A percentile compares a stretch with the other conserved stretches of the same genome.
Evolutionary conservation across 2,888 invertebrate species (phyloP).

Genomic region (Watsonalla binaria): DNA sequence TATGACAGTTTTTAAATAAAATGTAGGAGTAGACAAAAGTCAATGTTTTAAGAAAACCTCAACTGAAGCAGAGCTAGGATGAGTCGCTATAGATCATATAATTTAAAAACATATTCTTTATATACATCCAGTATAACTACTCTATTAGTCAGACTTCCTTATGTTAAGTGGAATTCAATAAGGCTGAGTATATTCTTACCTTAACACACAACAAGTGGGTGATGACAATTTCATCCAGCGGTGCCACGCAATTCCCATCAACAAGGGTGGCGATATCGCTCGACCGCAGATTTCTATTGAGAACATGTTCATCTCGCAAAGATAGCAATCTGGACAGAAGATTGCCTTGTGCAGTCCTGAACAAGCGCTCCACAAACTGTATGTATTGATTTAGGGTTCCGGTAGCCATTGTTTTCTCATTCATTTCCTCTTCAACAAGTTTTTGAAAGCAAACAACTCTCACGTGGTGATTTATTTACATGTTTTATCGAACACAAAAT

Average conservation of each 20-base stretch:
- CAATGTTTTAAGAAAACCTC: too few species aligned
- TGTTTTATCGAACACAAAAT: too few species aligned
- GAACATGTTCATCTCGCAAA: conserved; percentile 84
- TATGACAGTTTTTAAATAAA: too few species aligned
- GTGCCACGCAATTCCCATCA: conserved; percentile 83
- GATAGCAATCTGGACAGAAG: conserved; percentile 80
- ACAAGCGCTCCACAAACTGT: conserved; percentile 78
- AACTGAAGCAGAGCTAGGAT: too few species aligned
- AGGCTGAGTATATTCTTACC: conserved; percentile 45
- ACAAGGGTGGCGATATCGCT: conserved; percentile 85
- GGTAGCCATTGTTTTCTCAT: conserved; percentile 33
- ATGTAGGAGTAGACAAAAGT: too few species aligned
- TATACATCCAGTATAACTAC: too few species aligned
- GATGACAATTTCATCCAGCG: conserved; percentile 86
- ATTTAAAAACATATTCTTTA: too few species aligned
- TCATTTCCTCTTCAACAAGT: not conserved
- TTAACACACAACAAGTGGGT: conserved; percentile 85
- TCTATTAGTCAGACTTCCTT: too few species aligned
- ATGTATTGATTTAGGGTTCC: conserved; percentile 62
- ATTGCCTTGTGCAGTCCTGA: conserved; percentile 80
- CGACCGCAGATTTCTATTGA: conserved; percentile 82
- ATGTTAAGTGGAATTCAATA: not conserved
- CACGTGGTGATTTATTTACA: too few species aligned
- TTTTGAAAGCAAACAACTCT: too few species aligned
- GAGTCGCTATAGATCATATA: too few species aligned